Evolutionary conservation across 2,888 invertebrate genomes (phyloP), one percentile per base, ranked within the genome.

Genomic region (Tetragonula carbonaria): DNA sequence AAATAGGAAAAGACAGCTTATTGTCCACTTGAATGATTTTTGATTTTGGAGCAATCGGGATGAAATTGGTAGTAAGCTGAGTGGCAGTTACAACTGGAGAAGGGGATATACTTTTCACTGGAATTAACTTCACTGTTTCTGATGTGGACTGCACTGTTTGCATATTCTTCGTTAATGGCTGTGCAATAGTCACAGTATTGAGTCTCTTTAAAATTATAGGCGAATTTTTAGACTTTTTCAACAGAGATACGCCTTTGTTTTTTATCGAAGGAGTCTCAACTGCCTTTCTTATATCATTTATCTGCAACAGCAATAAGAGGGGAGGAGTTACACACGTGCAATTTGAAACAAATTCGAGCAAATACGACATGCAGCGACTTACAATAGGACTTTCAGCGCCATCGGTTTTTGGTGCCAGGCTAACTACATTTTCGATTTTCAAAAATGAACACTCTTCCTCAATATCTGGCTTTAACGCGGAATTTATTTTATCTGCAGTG

Each of bases 361-460:
- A 38, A 65, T 33, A 74, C 14, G 6, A 51, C 16, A 50, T 71
- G 2, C 28, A 45, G 16, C 51, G 45, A 86, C 89, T 89, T 88
- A 92, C 92, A 53, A 91, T 85, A 33, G 89, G 79, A 74, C 82
- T 89, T 65, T 92, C 91, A 6, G 74, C 28, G 3, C 74, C 88
- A 66, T 85, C 88, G 18, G 75, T n/a, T 66, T 84, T 90, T 6
- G 93, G 92, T 45, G 95, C 95, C 2, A 96, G 95, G 88, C 96
- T 96, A 5, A 96, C 94, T 13, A 96, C 95, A 86, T 94, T 96
- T 88, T 95, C 95, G 66, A 96, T 96, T 80, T 95, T 93, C 28
- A 95, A 84, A 73, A 94, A 94, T 6, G 93, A 92, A 62, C 92
- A 91, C n/a, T 90, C 90, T 28, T 92, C 93, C 21, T 92, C 91